These are phyloP conservation scores for Brachypteracias leptosomus DNA, from an alignment of 2,113 vertebrate species.

Conservation along the genomic window DNA sequence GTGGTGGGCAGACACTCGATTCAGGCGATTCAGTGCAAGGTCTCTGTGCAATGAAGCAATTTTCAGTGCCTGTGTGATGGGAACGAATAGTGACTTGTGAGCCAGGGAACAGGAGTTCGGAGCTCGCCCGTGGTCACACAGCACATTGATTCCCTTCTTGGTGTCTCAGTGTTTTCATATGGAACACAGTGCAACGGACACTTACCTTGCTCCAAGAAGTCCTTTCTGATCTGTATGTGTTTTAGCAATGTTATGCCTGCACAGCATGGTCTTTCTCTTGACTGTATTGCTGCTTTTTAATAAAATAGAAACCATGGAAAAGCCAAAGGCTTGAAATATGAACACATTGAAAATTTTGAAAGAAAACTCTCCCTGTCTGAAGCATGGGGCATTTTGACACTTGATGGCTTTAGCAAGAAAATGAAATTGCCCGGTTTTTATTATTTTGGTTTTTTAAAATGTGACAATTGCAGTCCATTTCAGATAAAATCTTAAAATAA, in stretches of 20 bases:
- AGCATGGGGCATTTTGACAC: background rate
- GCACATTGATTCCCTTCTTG: background rate
- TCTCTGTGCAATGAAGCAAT: background rate
- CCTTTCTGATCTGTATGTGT: background rate
- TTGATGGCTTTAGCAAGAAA: background rate
- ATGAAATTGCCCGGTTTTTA: background rate
- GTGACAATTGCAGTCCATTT: background rate
- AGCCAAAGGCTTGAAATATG: background rate
- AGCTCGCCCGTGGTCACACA: constrained; percentile 25
- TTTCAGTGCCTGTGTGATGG: background rate
- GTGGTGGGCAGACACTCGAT: background rate
- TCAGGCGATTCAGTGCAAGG: background rate
- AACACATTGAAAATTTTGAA: background rate
- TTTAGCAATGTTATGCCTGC: background rate
- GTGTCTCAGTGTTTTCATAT: constrained; percentile 14
- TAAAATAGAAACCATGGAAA: background rate
- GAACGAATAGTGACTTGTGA: constrained; percentile 19
- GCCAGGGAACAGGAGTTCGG: constrained; percentile 14
- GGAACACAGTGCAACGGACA: background rate
- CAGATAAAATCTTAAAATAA: constrained; percentile 7
- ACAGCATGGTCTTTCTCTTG: background rate
- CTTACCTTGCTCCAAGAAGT: background rate
- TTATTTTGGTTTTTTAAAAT: background rate
- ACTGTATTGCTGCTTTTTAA: background rate
- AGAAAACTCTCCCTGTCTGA: background rate